These are phyloP conservation scores for Hybos culiciformis DNA, from an alignment of 2,888 invertebrate species.

Conservation along the genomic window DNA sequence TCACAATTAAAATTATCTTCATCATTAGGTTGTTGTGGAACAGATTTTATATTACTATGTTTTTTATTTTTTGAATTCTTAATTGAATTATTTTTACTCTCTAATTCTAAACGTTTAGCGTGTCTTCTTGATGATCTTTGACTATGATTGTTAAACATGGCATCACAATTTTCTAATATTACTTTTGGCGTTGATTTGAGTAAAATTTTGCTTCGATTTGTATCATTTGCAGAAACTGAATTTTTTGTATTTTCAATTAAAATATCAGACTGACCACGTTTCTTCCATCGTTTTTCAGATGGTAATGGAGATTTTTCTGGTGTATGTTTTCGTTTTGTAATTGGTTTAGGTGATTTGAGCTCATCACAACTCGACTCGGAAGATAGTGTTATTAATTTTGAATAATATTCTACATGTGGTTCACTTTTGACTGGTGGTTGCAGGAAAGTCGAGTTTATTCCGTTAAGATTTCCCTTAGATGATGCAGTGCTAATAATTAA, in stretches of 20 bases:
- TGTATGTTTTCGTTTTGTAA: conserved; percentile 9
- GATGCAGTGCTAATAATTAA: conserved; percentile 25
- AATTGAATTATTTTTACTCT: background rate
- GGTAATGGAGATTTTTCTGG: conserved; percentile 1
- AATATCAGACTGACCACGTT: conserved; percentile 14
- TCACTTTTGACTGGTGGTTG: no score
- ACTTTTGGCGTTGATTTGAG: background rate
- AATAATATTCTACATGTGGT: no score
- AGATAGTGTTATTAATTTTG: no score
- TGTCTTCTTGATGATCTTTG: no score
- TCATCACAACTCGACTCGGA: no score
- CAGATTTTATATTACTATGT: background rate
- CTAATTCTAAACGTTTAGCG: background rate
- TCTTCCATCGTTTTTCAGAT: conserved; percentile 14
- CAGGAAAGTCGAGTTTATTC: background rate
- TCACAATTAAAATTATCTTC: background rate
- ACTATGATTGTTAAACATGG: no score
- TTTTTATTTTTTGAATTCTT: background rate
- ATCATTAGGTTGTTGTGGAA: background rate
- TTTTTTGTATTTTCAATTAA: conserved; percentile 10
- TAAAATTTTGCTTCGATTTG: background rate
- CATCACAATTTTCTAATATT: no score
- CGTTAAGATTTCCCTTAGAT: conserved; percentile 8
- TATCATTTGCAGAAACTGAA: conserved; percentile 1
- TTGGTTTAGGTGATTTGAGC: no score